Evolutionary conservation across 2,797 vertebrate species (phyloP).

Genomic region (Crossoptilon crossoptilon): DNA sequence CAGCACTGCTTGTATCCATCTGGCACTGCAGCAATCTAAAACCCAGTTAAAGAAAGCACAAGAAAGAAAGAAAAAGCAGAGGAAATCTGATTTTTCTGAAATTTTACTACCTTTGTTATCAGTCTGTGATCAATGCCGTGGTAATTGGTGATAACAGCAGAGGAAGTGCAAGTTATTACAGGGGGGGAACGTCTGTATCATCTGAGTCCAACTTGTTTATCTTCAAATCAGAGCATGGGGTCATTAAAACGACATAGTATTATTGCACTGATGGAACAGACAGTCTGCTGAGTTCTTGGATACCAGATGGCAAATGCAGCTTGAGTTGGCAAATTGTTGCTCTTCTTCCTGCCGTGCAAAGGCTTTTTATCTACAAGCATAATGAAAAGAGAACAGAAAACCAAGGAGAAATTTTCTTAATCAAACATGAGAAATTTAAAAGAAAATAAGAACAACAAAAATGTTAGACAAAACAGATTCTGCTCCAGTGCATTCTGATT

Average conservation of each 20-base stretch:
- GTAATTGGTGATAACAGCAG: conserved; percentile 46
- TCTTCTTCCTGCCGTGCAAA: conserved; percentile 66
- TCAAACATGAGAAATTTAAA: conserved; percentile 48
- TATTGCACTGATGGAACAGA: conserved; percentile 37
- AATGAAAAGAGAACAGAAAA: conserved; percentile 60
- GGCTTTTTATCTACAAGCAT: conserved; percentile 52
- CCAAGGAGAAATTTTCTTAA: conserved; percentile 51
- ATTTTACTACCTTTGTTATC: conserved; percentile 19
- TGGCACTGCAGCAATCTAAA: not conserved
- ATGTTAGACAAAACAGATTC: conserved; percentile 2
- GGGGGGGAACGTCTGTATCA: conserved; percentile 34
- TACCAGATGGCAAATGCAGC: conserved; percentile 70
- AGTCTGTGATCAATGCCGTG: conserved; percentile 11
- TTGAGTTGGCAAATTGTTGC: conserved; percentile 71
- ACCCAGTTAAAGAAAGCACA: not conserved
- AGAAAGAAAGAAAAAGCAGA: conserved; percentile 15
- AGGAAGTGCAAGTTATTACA: conserved; percentile 53
- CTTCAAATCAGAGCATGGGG: conserved; percentile 31
- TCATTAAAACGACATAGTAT: conserved; percentile 50
- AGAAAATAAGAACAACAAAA: conserved; percentile 30
- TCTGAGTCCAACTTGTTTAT: conserved; percentile 44
- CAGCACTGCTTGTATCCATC: not conserved
- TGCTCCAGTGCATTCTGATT: conserved; percentile 23
- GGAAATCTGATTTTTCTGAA: conserved; percentile 28
- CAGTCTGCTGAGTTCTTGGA: conserved; percentile 56